Conservation (phyloP, 2,888 invertebrate species). For the Thymelicus sylvestris region DNA sequence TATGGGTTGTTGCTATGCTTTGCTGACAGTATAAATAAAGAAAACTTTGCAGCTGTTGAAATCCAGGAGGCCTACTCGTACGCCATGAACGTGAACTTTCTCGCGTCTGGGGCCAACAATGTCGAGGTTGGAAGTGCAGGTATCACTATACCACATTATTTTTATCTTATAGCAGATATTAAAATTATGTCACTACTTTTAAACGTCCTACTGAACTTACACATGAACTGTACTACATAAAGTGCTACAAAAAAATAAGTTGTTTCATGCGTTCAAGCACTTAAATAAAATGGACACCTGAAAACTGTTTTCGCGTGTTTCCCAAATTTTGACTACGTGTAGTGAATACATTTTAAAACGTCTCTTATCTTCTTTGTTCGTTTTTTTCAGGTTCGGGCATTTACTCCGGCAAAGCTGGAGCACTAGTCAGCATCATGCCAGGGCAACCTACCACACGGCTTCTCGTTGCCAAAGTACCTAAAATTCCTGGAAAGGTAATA, state of each 20-base stretch:
- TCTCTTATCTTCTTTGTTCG: not conserved
- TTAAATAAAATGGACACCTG: too few relatives aligned
- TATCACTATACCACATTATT: conserved; percentile 43
- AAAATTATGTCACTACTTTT: too few relatives aligned
- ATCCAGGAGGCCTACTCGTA: conserved; percentile 89
- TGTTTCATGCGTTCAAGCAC: too few relatives aligned
- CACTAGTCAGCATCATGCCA: conserved; percentile 74
- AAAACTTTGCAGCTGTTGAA: conserved; percentile 81
- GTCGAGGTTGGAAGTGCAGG: conserved; percentile 85
- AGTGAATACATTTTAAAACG: too few relatives aligned
- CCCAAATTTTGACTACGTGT: too few relatives aligned
- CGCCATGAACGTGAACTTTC: conserved; percentile 87
- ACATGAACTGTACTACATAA: too few relatives aligned
- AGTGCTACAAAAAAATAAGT: too few relatives aligned
- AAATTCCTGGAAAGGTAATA: conserved; percentile 71
- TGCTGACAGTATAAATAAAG: too few relatives aligned
- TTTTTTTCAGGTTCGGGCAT: conserved; percentile 88
- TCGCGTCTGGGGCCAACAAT: conserved; percentile 89
- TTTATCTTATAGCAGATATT: too few relatives aligned
- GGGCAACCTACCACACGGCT: conserved; percentile 68
- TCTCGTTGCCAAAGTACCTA: conserved; percentile 76
- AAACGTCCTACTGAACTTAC: too few relatives aligned
- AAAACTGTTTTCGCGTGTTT: too few relatives aligned
- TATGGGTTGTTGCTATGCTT: too few relatives aligned
- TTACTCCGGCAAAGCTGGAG: conserved; percentile 84